Conservation (phyloP, 2,888 invertebrate species). For the Nomada fucata region DNA sequence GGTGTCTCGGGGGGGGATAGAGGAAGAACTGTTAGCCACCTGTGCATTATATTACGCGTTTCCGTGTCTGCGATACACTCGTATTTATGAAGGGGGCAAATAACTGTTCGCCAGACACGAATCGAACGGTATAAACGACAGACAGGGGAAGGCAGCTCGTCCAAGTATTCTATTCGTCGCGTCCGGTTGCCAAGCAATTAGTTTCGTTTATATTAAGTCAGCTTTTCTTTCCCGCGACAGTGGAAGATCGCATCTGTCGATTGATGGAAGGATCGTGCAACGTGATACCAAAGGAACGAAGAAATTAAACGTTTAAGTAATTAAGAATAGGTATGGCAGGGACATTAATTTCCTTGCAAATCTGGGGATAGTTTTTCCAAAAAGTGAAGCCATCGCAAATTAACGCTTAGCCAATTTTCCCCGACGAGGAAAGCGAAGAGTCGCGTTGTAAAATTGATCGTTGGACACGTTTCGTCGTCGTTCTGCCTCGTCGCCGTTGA, state of each 20-base stretch:
- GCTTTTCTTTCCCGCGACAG: background rate
- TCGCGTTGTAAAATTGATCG: constrained; percentile 55
- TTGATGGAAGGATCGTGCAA: background rate
- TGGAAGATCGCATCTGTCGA: background rate
- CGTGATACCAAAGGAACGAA: no score
- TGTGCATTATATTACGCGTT: constrained; percentile 30
- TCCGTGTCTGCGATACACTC: constrained; percentile 1
- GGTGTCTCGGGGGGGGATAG: constrained; percentile 50
- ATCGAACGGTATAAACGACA: background rate
- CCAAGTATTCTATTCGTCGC: background rate
- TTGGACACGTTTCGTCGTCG: constrained; percentile 38
- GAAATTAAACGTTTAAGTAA: no score
- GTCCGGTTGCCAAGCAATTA: constrained; percentile 7
- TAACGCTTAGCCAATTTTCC: constrained; percentile 20
- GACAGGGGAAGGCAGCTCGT: background rate
- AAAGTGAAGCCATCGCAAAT: background rate
- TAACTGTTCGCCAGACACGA: background rate
- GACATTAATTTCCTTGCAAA: no score
- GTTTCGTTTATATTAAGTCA: background rate
- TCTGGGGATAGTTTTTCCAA: no score
- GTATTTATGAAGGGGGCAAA: constrained; percentile 14
- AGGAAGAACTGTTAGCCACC: constrained; percentile 26
- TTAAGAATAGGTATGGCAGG: no score
- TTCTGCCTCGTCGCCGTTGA: background rate
- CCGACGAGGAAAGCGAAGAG: background rate